Conservation (phyloP, 2,888 invertebrate species). For the Himalopsyche kuldschensis region DNA sequence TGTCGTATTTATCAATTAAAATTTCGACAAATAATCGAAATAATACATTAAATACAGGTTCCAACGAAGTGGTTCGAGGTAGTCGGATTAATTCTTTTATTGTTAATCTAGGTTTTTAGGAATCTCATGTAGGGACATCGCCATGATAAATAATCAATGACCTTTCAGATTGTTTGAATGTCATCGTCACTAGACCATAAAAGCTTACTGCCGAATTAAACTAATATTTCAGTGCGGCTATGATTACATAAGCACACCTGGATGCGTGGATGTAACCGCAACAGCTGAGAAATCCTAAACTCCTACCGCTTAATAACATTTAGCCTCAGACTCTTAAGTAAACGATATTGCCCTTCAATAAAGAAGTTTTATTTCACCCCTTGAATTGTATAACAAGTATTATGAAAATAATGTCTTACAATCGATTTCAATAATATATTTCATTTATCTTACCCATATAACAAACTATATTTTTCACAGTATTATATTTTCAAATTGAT, state of each 20-base stretch:
- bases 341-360: background rate
- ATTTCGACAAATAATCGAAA: too few relatives aligned
- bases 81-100: too few relatives aligned
- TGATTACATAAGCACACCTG: conserved; percentile 34
- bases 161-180: conserved; percentile 9
- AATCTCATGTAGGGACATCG: background rate
- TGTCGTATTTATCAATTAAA: too few relatives aligned
- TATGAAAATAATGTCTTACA: too few relatives aligned
- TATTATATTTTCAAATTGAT: too few relatives aligned
- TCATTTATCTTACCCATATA: too few relatives aligned
- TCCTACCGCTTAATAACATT: background rate
- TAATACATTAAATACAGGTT: too few relatives aligned
- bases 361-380: background rate
- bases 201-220: conserved; percentile 28
- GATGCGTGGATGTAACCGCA: background rate
- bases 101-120: too few relatives aligned
- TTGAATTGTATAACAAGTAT: background rate
- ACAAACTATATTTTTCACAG: too few relatives aligned
- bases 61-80: too few relatives aligned
- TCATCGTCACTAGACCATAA: conserved; percentile 33
- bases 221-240: conserved; percentile 25
- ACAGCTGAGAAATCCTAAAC: background rate
- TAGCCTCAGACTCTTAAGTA: background rate
- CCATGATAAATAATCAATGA: background rate
- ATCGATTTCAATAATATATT: too few relatives aligned